Conservation (phyloP, 2,888 invertebrate species). For the Eupithecia inturbata region DNA sequence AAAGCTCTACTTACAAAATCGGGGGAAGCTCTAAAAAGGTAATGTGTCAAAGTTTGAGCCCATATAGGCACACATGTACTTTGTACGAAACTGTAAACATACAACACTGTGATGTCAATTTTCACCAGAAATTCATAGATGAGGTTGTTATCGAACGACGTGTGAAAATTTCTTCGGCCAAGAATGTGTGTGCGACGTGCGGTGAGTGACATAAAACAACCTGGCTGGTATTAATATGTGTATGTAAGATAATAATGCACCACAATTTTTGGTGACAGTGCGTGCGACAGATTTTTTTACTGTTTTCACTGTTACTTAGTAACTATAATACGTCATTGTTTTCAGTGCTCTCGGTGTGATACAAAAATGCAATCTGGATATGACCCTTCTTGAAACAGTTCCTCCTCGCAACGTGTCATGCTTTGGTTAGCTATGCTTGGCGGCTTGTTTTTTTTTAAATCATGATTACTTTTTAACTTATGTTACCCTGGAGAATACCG, state of each 20-base stretch:
- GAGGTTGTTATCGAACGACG: constrained; percentile 29
- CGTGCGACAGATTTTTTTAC: too few relatives aligned
- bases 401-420: background rate
- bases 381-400: background rate
- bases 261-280: too few relatives aligned
- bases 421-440: background rate
- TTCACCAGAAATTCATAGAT: constrained; percentile 28
- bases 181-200: constrained; percentile 32
- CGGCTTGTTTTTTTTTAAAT: too few relatives aligned
- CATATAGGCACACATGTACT: background rate
- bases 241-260: background rate
- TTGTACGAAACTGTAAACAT: constrained; percentile 2
- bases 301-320: too few relatives aligned
- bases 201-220: background rate
- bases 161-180: constrained; percentile 38
- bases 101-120: constrained; percentile 10
- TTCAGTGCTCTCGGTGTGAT: background rate
- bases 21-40: background rate
- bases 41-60: background rate
- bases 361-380: background rate
- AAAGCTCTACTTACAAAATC: background rate
- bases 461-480: background rate
- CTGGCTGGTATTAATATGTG: background rate
- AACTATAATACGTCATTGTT: background rate
- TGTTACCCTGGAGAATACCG: background rate